Evolutionary conservation across 92 coral and sea anemone genomes (phyloP).

Genomic region (Epizoanthus ramosus): DNA sequence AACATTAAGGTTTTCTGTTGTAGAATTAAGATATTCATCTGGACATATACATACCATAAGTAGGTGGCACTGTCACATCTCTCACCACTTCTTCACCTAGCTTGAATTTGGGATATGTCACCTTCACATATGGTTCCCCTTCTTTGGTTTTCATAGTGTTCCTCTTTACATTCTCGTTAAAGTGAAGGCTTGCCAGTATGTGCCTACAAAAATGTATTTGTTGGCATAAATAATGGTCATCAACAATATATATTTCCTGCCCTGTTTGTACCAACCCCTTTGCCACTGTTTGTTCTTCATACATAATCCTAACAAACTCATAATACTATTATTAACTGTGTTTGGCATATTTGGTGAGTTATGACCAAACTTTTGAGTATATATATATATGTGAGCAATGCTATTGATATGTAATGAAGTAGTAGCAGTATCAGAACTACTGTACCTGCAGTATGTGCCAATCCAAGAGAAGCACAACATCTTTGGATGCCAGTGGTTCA

Average conservation of each 20-base stretch:
- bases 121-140: constrained; percentile 7
- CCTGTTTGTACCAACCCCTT: too few relatives aligned
- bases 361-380: too few relatives aligned
- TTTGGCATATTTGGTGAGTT: too few relatives aligned
- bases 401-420: too few relatives aligned
- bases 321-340: too few relatives aligned
- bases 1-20: not conserved
- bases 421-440: not conserved
- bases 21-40: not conserved
- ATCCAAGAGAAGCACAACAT: constrained; percentile 21
- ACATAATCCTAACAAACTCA: too few relatives aligned
- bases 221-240: too few relatives aligned
- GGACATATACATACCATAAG: constrained; percentile 1
- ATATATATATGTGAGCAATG: too few relatives aligned
- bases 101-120: constrained; percentile 19
- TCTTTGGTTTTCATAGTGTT: not conserved
- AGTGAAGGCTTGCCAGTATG: constrained; percentile 13
- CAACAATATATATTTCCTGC: too few relatives aligned
- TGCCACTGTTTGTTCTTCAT: too few relatives aligned
- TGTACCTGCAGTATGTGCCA: constrained; percentile 30
- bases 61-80: constrained; percentile 19
- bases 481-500: constrained; percentile 32
- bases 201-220: constrained; percentile 7
- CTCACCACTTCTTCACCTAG: constrained; percentile 17
- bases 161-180: constrained; percentile 25